Evolutionary conservation across 2,888 invertebrate genomes (phyloP), one percentile per base, ranked within the genome.

Genomic region (Nomada fabriciana): DNA sequence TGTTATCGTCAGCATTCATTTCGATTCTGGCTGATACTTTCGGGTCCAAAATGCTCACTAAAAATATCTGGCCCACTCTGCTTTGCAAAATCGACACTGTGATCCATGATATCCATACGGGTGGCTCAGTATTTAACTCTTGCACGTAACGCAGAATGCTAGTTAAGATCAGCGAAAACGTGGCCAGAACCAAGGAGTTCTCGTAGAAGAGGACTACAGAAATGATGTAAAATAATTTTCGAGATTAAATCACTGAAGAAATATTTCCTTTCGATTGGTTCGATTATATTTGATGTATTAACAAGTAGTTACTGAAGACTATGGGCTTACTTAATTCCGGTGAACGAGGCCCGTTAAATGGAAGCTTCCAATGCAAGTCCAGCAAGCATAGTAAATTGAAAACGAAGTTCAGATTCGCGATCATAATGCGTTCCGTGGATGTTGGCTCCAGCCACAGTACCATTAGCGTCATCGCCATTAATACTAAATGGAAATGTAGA

Each of bases 351-450:
- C 96, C 96, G 88, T 95, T 95, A 70, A 94, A 94, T 0, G 96
- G 96, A 55, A 96, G 92, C 68, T 94, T 93, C 92, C 95, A 95
- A 18, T 95, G 94, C 13, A 96, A 91, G 90, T 95, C 95, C 60
- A 95, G 94, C 1, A 96, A 90, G 89, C 95, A 95, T 18, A 95
- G 89, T 71, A 96, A 95, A 90, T 96, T 96, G 13, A 95, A 94
- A 47, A 96, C 93, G 3, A 96, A 94, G 90, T 95, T 96, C 61
- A 96, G 94, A 85, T 95, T 95, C 64, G 95, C 94, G 55, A 96
- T 86, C 50, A 94, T 86, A 76, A 96, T 91, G 68, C 96, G 94
- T 65, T 95, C 95, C 53, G 93, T 93, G 73, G 95, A 95, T 72
- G 94, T 94, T 1, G 96, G 95, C 84, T 95, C 95, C 85, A 96